Evolutionary conservation across 1,140 invertebrate genomes (phyloP).

Genomic region (Sminthurides bifidus): DNA sequence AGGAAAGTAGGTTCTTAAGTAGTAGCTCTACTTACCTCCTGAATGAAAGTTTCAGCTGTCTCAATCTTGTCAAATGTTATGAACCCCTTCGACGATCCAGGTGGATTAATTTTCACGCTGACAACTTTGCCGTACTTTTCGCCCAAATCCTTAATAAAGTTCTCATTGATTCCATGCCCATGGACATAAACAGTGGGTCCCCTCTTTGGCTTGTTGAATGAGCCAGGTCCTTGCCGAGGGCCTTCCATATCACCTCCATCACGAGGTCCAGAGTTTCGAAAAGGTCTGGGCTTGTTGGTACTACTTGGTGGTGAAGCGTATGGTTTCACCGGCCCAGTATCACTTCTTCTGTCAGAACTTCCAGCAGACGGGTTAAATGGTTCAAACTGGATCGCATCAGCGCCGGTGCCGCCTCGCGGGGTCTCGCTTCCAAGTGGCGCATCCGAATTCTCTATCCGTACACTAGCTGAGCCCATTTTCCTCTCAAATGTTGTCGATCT

Average conservation of each 20-base stretch:
- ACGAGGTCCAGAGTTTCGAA: constrained; percentile 41
- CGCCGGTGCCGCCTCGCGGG: background rate
- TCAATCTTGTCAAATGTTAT: constrained; percentile 87
- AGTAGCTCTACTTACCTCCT: constrained; percentile 44
- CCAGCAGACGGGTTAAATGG: constrained; percentile 27
- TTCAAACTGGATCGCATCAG: background rate
- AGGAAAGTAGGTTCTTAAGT: no score
- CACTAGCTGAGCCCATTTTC: constrained; percentile 46
- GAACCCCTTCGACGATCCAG: constrained; percentile 43
- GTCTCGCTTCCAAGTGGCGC: no score
- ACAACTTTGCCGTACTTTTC: constrained; percentile 20
- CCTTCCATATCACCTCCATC: constrained; percentile 46
- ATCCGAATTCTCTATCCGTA: no score
- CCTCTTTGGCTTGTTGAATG: constrained; percentile 15
- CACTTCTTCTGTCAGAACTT: background rate
- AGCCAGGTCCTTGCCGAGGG: constrained; percentile 36
- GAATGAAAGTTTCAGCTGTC: constrained; percentile 69
- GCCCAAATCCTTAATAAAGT: constrained; percentile 12
- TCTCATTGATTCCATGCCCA: constrained; percentile 12
- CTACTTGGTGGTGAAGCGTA: background rate
- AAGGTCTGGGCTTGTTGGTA: background rate
- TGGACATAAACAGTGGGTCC: constrained; percentile 23
- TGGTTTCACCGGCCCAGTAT: background rate
- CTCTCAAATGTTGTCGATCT: constrained; percentile 53
- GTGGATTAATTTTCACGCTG: constrained; percentile 14